These are phyloP conservation scores for Macrostomum cliftonense DNA, from an alignment of 2,888 invertebrate species.

Conservation along the genomic window DNA sequence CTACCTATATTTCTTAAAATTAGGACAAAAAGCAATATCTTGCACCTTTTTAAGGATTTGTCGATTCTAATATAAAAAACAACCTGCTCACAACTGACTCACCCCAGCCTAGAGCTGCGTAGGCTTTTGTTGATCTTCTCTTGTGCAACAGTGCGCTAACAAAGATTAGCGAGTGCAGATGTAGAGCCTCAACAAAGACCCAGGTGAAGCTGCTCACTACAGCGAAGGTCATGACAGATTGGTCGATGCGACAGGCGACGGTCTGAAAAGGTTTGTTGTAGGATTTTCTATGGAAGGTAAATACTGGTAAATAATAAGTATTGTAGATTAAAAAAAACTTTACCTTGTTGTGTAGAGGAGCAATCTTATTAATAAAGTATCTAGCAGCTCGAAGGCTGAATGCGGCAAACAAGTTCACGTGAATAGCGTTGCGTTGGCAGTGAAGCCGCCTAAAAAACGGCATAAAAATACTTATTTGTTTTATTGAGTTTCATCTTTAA, in stretches of 20 bases:
- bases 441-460: slow-evolving; percentile 2
- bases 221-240: slow-evolving; percentile 48
- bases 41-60: too few relatives aligned
- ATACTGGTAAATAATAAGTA: too few relatives aligned
- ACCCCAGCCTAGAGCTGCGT: slow-evolving; percentile 53
- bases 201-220: slow-evolving; percentile 51
- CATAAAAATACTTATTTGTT: too few relatives aligned
- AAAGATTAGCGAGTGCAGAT: slow-evolving; percentile 51
- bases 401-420: slow-evolving; percentile 8
- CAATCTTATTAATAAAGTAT: neutral
- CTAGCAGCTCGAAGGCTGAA: slow-evolving; percentile 4
- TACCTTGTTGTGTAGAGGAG: neutral
- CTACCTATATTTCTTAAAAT: too few relatives aligned
- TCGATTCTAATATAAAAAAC: too few relatives aligned
- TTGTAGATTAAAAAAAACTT: neutral
- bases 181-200: slow-evolving; percentile 53
- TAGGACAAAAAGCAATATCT: too few relatives aligned
- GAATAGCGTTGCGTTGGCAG: slow-evolving; percentile 8
- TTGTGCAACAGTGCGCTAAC: slow-evolving; percentile 47
- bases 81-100: too few relatives aligned
- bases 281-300: too few relatives aligned
- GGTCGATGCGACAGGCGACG: slow-evolving; percentile 49
- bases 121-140: slow-evolving; percentile 45
- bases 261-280: too few relatives aligned
- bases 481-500: too few relatives aligned